A percentile compares a stretch with the other conserved stretches of the same genome.
Evolutionary conservation across 1,140 invertebrate genomes (phyloP).

Genomic region (Hormaphis cornu): DNA sequence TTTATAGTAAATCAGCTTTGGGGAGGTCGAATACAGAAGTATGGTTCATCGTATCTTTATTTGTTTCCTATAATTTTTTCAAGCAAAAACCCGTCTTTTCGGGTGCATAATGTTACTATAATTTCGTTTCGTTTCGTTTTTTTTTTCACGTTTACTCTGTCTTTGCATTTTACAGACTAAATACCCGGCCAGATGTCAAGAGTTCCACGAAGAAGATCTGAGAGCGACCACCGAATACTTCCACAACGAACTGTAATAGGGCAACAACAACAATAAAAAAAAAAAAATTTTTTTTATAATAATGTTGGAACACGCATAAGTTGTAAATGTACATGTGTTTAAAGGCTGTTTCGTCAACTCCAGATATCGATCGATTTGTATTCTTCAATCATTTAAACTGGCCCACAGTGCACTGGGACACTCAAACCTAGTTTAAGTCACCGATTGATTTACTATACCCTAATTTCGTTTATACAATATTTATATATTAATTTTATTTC

Average conservation of each 20-base stretch:
- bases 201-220: slow-evolving; percentile 68
- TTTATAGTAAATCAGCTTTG: no score
- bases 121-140: no score
- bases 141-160: no score
- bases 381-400: slow-evolving; percentile 1
- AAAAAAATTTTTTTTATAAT: neutral
- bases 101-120: neutral
- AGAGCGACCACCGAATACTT: slow-evolving; percentile 68
- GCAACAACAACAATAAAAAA: neutral
- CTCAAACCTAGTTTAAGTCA: slow-evolving; percentile 14
- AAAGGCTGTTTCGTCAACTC: slow-evolving; percentile 15
- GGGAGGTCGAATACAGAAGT: no score
- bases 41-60: no score
- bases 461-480: slow-evolving; percentile 8
- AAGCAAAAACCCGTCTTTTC: neutral
- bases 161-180: slow-evolving; percentile 48
- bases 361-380: neutral
- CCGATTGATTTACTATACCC: slow-evolving; percentile 15
- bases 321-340: neutral
- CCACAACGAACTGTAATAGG: slow-evolving; percentile 63
- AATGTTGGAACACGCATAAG: neutral
- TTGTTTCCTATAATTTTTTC: no score
- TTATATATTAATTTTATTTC: neutral
- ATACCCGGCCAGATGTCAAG: slow-evolving; percentile 60
- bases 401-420: slow-evolving; percentile 6